Conservation (phyloP, 2,797 vertebrate species). For the Sciurus carolinensis region DNA sequence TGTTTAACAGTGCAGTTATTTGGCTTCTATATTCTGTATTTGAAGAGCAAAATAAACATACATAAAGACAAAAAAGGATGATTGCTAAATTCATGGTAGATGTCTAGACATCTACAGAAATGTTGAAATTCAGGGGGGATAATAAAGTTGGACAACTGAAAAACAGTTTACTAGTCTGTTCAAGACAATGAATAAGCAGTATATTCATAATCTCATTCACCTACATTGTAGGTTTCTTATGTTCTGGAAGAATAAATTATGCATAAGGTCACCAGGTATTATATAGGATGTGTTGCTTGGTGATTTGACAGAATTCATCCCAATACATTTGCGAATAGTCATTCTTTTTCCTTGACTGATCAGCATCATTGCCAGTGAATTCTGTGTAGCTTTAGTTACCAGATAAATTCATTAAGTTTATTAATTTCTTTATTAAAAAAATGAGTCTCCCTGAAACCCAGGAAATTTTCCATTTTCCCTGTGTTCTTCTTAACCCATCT, state of each 20-base stretch:
- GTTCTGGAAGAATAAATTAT: neutral
- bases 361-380: neutral
- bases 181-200: neutral
- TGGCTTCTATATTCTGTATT: neutral
- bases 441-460: neutral
- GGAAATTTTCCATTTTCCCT: neutral
- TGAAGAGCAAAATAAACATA: neutral
- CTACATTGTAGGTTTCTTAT: neutral
- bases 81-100: neutral
- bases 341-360: neutral
- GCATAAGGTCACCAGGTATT: neutral
- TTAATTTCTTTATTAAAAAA: neutral
- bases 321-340: neutral
- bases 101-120: neutral
- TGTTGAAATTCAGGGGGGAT: neutral
- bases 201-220: neutral
- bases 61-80: neutral
- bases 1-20: neutral
- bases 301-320: neutral
- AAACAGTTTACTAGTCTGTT: neutral
- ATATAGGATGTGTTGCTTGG: rapidly evolving
- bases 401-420: neutral
- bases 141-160: neutral
- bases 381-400: neutral
- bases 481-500: neutral